These are phyloP conservation scores for Papilio polyxenes DNA, from an alignment of 1,140 invertebrate species.

Conservation along the genomic window DNA sequence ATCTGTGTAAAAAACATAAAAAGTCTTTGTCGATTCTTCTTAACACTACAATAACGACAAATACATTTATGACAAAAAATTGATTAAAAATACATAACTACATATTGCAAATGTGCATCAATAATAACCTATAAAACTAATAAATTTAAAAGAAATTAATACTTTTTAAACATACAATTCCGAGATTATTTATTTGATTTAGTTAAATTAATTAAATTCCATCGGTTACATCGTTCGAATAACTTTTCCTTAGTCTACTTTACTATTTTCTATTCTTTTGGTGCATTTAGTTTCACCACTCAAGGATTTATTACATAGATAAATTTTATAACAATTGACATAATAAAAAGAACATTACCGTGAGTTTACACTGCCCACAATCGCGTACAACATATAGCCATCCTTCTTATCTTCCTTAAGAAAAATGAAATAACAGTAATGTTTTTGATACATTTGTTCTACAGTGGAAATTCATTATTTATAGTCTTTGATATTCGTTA, in stretches of 20 bases:
- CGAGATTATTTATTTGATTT: not conserved
- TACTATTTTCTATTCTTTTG: not conserved
- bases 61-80: constrained; percentile 9
- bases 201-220: not conserved
- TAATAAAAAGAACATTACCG: no score
- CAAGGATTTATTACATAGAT: not conserved
- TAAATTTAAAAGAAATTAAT: not conserved
- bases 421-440: no score
- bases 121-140: not conserved
- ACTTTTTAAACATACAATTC: not conserved
- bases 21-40: not conserved
- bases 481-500: no score
- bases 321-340: no score
- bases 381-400: no score
- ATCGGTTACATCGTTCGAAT: not conserved
- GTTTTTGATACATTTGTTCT: no score
- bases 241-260: not conserved
- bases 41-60: not conserved
- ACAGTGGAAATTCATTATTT: no score
- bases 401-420: no score
- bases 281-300: not conserved
- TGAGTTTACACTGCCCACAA: no score
- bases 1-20: not conserved
- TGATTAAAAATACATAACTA: not conserved
- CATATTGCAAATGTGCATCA: constrained; percentile 6